Base-by-base conservation (phyloP, 2,888 invertebrate genomes). In the Hyppa rectilinea region DNA sequence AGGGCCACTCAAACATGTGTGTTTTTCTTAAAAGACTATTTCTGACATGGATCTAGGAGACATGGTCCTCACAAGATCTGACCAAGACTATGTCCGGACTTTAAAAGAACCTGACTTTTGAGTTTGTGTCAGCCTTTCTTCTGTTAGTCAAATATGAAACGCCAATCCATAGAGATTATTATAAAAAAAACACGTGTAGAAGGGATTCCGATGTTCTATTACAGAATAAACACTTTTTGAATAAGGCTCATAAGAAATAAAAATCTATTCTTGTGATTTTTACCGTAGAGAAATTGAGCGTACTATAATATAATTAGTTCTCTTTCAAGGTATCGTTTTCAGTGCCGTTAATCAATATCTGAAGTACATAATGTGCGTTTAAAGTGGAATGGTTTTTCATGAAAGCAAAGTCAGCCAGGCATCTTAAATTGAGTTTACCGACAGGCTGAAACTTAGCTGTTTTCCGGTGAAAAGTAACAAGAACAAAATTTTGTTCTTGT, bases 361-460 rank as follows among this genome's bases (percentile, higher is more conserved):
- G n/a, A 50, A 55, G 17, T 40, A 40, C n/a, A 9, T 17, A 58
- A 23, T 55, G 38, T 47, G 36, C n/a, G 38, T 72, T 58, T 29
- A 26, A 2, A 58, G 29, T 52, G 20, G 6, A 45, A 40, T 58
- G 34, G 12, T 38, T 47, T 75, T 75, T 59, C n/a, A 45, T 55
- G n/a, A 26, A 56, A 69, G 43, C 17, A 31, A 34, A 69, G 17
- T 52, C 17, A 23, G 43, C 10, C 26, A 34, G 52, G 50, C n/a
- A 52, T 40, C 67, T 47, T 23, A 47, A 58, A 52, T 76, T 47
- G 38, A 70, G 45, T 58, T 77, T 58, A 29, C 40, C 12, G 45
- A 53, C 29, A 14, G 17, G 20, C 23, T 14, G 38, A 40, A 45
- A 78, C 47, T 58, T 23, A 20, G 14, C 34, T 29, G 40, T 7